Evolutionary conservation across 2,888 invertebrate genomes (phyloP).

Genomic region (Gonocerus acuteangulatus): DNA sequence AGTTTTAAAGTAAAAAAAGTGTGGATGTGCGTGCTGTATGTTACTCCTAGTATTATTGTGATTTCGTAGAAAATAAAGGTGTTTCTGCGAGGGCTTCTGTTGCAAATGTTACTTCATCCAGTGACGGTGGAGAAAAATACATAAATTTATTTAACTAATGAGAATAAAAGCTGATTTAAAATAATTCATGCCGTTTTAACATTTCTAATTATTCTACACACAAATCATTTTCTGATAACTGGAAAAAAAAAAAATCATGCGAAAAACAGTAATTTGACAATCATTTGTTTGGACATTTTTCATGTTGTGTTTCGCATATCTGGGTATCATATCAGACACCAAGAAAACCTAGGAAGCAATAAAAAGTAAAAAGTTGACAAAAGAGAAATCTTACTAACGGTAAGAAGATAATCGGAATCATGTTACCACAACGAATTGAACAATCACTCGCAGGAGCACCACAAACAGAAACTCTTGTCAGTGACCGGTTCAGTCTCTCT

Average conservation of each 20-base stretch:
- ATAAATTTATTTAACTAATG: too few relatives aligned
- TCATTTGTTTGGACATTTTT: conserved; percentile 21
- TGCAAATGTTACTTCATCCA: neutral
- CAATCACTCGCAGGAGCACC: conserved; percentile 30
- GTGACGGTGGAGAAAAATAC: too few relatives aligned
- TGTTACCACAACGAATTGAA: conserved; percentile 26
- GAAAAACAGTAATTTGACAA: conserved; percentile 25
- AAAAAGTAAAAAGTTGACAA: neutral
- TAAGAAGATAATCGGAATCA: neutral
- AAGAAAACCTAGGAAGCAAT: neutral
- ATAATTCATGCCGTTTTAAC: too few relatives aligned
- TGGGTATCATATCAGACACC: conserved; percentile 19
- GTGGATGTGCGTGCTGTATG: conserved; percentile 18
- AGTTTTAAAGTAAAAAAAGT: conserved; percentile 11
- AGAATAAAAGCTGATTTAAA: too few relatives aligned
- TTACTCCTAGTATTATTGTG: conserved; percentile 23
- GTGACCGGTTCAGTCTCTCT: conserved; percentile 17
- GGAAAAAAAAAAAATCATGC: conserved; percentile 1
- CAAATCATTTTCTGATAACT: too few relatives aligned
- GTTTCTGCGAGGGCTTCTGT: conserved; percentile 33
- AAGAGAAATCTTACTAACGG: neutral
- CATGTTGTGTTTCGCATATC: conserved; percentile 22
- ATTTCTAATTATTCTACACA: too few relatives aligned
- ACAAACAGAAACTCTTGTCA: conserved; percentile 4
- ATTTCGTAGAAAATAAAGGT: conserved; percentile 21